Base-by-base conservation (phyloP, 2,888 invertebrate species). In the Elaeidobius kamerunicus region DNA sequence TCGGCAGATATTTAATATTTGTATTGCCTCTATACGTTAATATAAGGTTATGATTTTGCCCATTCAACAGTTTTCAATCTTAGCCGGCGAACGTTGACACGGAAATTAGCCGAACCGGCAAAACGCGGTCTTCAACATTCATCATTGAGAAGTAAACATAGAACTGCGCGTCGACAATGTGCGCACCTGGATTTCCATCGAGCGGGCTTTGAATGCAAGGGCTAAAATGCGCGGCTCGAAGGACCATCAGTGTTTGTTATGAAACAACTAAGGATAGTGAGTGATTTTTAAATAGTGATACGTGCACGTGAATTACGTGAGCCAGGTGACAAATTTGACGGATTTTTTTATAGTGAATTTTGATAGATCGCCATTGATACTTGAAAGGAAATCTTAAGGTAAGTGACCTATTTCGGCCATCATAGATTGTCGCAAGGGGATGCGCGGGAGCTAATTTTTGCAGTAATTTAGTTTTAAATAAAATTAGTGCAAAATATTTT, bases 181-280 rank as follows among this genome's bases (percentile, higher is more conserved):
- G 63, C 63, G 65, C 65, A 62, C 42, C 53, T 52, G 38, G 53
- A 45, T 53, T 49, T 36, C 55, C 59, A 63, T 63, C 63, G 63
- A 64, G 63, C 63, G 63, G 61, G 61, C 60, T 62, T 64, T 64
- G 60, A 63, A 59, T 58, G 61, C 61, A 62, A 63, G 64, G 60
- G 60, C 60, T 56, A 51, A 56, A 51, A 63, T 61, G 63, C 61
- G 62, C 60, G 56, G 54, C 57, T 57, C 56, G 50, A 56, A 54
- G 54, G 23, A 35, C 32, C 60, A 60, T 61, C 65, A 65, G 65
- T 65, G 61, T 63, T 63, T 61, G 57, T 60, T 62, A 61, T 59
- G 64, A 62, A 62, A 61, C 63, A 61, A 63, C 42, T 57, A 60
- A 56, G 61, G 60, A 57, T 63, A 64, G 65, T 61, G 63, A 60